These are phyloP conservation scores for Acanthosoma haemorrhoidale DNA, from an alignment of 2,888 invertebrate species.

Conservation along the genomic window DNA sequence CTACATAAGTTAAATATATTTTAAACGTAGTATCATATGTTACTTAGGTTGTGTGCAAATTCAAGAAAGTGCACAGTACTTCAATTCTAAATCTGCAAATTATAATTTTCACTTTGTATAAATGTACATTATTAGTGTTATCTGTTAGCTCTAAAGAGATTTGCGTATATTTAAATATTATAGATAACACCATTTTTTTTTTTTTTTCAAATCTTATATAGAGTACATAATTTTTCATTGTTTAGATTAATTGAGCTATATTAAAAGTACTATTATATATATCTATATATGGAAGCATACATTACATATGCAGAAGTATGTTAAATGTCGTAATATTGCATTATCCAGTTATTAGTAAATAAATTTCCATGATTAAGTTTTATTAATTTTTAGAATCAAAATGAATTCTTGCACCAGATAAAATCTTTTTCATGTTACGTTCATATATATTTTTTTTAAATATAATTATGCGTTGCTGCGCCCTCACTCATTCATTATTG, in stretches of 20 bases:
- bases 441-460: conserved; percentile 15
- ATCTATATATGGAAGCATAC: not conserved
- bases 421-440: conserved; percentile 23
- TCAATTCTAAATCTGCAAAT: not conserved
- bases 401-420: conserved; percentile 19
- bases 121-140: conserved; percentile 21
- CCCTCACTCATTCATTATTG: conserved; percentile 27
- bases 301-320: not conserved
- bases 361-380: conserved; percentile 1
- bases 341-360: not conserved
- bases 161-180: conserved; percentile 17
- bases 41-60: conserved; percentile 16
- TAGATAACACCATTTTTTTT: conserved; percentile 24
- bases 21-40: conserved; percentile 8
- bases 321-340: not conserved
- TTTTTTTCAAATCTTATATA: not conserved
- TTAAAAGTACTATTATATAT: conserved; percentile 1
- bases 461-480: not conserved
- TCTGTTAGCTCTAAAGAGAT: conserved; percentile 13
- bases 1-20: conserved; percentile 17
- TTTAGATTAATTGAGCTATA: conserved; percentile 22
- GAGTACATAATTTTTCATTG: conserved; percentile 1
- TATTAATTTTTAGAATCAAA: conserved; percentile 22
- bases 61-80: not conserved
- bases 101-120: conserved; percentile 20